Evolutionary conservation across 2,797 vertebrate species (phyloP), one percentile per base, ranked within the genome.

Genomic region (Microtus obscurus): DNA sequence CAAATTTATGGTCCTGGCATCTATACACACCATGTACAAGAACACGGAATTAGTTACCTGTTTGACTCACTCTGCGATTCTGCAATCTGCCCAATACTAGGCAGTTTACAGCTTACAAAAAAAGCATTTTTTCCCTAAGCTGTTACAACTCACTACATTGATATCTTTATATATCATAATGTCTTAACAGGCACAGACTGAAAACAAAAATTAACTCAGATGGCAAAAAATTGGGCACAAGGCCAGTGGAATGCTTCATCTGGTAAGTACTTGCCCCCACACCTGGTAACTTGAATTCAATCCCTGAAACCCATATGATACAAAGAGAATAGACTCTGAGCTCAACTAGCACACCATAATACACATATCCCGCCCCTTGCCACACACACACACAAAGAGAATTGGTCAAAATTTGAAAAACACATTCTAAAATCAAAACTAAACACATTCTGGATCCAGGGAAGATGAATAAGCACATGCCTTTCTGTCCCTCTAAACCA

Each of bases 401-500:
- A 77, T 37, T 25, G 34, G 45, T 16, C 40, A 53, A 53, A 90
- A 69, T 63, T 93, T 34, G 45, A 34, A 91, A 93, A 71, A 43
- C 31, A 77, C 25, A 85, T 69, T 93, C 71, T 80, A 89, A 89
- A 34, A 86, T 40, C 43, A 81, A 94, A 87, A 81, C 40, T 67
- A 95, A 91, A 91, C 76, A 78, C 81, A 45, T 91, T 89, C 81
- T 69, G 4, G 45, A 87, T 87, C 77, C 71, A 79, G 37, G 25
- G 45, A 92, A 78, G 37, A 89, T 48, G 8, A 63, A 21, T 81
- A 51, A 80, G 29, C 3, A 67, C 6, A 69, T 45, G 45, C 69
- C 31, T 69, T n/a, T 53, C 48, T 45, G 17, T 87, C 67, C n/a
- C 71, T 85, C 83, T 69, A 77, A 77, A 48, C 27, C 76, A 77